These are phyloP conservation scores for Glossophaga mutica DNA, from an alignment of 2,797 vertebrate genomes.

Conservation along the genomic window DNA sequence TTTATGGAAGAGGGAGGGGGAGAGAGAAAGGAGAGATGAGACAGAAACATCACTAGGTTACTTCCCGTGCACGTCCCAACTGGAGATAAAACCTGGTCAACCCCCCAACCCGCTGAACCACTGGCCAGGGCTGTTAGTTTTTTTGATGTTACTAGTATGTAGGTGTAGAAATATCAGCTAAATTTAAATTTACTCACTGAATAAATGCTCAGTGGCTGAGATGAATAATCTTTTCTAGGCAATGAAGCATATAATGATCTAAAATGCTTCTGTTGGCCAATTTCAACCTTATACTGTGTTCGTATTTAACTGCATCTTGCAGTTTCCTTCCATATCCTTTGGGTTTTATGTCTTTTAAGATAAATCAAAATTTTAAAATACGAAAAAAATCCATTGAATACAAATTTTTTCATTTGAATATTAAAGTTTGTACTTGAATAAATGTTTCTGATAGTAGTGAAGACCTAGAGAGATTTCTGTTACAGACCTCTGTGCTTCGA, in stretches of 20 bases:
- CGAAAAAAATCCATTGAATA: not conserved
- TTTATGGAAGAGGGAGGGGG: not conserved
- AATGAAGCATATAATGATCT: not conserved
- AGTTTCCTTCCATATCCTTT: not conserved
- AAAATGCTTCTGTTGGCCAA: not conserved
- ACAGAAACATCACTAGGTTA: not conserved
- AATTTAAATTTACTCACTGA: not conserved
- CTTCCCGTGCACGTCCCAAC: not conserved
- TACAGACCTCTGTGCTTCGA: not conserved
- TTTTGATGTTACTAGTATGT: not conserved
- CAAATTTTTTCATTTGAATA: not conserved
- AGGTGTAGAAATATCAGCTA: not conserved
- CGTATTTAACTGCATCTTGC: not conserved
- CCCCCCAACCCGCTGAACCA: not conserved
- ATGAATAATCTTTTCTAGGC: not conserved
- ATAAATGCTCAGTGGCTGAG: not conserved
- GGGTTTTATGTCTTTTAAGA: not conserved
- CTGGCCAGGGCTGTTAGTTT: not conserved
- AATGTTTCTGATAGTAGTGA: not conserved
- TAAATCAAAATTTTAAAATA: not conserved
- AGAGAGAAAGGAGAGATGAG: not conserved
- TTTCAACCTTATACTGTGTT: not conserved
- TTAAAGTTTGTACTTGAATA: not conserved
- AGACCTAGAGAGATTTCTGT: not conserved
- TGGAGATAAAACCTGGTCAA: not conserved